Evolutionary conservation across 2,113 vertebrate species (phyloP).

Genomic region (Maccullochella peelii): DNA sequence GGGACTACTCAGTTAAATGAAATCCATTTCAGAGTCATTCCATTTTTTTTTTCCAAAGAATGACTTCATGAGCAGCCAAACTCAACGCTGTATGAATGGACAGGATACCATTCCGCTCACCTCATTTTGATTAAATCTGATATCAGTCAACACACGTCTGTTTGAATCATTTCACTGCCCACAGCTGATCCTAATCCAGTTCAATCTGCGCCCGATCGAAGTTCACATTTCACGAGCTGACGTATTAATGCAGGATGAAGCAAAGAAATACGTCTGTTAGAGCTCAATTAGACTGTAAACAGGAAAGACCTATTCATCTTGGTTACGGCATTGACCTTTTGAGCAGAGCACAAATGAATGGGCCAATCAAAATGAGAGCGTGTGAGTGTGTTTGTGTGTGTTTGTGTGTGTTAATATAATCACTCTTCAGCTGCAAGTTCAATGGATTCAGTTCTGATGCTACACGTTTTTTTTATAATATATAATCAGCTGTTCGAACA

Average conservation of each 20-base stretch:
- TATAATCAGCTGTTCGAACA: constrained; percentile 39
- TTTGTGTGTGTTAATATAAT: constrained; percentile 27
- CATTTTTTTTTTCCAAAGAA: neutral
- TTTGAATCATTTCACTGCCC: constrained; percentile 25
- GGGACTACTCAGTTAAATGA: constrained; percentile 47
- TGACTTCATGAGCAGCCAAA: constrained; percentile 28
- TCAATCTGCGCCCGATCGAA: constrained; percentile 34
- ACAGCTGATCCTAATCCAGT: constrained; percentile 41
- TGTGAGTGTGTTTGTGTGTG: constrained; percentile 18
- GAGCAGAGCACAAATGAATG: constrained; percentile 58
- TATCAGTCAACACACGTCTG: constrained; percentile 28
- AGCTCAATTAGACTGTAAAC: constrained; percentile 63
- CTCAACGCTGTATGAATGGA: constrained; percentile 10
- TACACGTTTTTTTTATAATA: neutral
- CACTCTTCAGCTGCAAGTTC: constrained; percentile 25
- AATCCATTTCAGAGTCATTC: constrained; percentile 48
- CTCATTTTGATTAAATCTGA: constrained; percentile 34
- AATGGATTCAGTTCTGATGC: constrained; percentile 6
- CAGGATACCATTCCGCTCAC: constrained; percentile 13
- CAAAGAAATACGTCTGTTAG: constrained; percentile 26
- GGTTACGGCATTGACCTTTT: constrained; percentile 66
- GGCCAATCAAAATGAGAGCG: constrained; percentile 47
- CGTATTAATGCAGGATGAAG: constrained; percentile 2
- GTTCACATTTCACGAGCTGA: constrained; percentile 27
- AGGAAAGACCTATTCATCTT: constrained; percentile 54